phyloP scores from a whole-genome alignment of 2,888 invertebrate species.

The Trissolcus brochymenae region DNA sequence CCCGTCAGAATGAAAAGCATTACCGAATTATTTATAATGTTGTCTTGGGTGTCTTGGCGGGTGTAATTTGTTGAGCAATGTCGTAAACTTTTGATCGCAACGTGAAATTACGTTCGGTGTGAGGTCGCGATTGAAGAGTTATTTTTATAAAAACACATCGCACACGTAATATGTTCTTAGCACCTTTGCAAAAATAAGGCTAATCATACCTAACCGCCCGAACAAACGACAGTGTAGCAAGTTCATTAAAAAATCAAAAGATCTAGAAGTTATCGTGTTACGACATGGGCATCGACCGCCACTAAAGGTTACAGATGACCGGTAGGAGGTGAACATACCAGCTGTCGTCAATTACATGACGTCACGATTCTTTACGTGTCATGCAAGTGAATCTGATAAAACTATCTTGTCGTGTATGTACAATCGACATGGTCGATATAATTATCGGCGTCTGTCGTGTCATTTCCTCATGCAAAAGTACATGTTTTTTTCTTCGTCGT shows the following conservation, averaged over 20 bases:
- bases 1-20: too few relatives aligned
- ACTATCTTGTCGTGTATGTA: constrained; percentile 49
- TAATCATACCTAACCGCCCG: constrained; percentile 50
- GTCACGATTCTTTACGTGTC: constrained; percentile 58
- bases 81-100: too few relatives aligned
- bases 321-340: constrained; percentile 64
- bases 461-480: constrained; percentile 52
- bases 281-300: constrained; percentile 66
- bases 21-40: too few relatives aligned
- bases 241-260: constrained; percentile 63
- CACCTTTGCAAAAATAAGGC: constrained; percentile 39
- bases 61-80: too few relatives aligned
- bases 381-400: constrained; percentile 49
- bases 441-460: constrained; percentile 51
- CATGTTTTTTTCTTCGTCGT: constrained; percentile 21
- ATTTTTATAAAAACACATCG: constrained; percentile 12
- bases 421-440: constrained; percentile 54
- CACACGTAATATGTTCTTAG: constrained; percentile 29
- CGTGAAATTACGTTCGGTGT: too few relatives aligned
- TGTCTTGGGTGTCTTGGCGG: too few relatives aligned
- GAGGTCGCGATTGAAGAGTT: constrained; percentile 2
- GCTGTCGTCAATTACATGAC: constrained; percentile 62
- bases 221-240: constrained; percentile 52
- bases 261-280: constrained; percentile 64
- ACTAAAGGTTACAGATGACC: constrained; percentile 66